These are phyloP conservation scores for Aquatica leii DNA, from an alignment of 2,888 invertebrate genomes.

Conservation along the genomic window DNA sequence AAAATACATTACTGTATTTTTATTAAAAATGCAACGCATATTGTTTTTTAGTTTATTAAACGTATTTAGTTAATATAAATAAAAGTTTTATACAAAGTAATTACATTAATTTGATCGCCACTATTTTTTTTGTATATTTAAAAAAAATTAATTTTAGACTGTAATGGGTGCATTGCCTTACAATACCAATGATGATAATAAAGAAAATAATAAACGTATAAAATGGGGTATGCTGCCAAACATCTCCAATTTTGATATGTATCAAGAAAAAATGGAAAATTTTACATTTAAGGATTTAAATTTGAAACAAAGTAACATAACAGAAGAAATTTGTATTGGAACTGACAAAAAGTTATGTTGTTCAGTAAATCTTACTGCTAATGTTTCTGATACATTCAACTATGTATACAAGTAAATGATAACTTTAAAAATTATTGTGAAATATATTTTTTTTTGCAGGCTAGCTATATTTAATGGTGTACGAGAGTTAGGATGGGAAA, in stretches of 20 bases:
- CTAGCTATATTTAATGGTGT: constrained; percentile 40
- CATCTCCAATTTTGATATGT: not conserved
- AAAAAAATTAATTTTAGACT: too few relatives aligned
- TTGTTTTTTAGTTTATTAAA: too few relatives aligned
- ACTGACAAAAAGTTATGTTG: constrained; percentile 28
- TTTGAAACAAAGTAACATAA: constrained; percentile 20
- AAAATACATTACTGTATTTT: too few relatives aligned
- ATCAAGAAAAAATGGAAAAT: constrained; percentile 16
- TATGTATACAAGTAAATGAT: constrained; percentile 33
- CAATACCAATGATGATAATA: too few relatives aligned
- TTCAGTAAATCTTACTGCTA: constrained; percentile 18
- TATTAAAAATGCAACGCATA: too few relatives aligned
- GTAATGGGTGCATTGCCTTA: too few relatives aligned
- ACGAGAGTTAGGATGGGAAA: constrained; percentile 21
- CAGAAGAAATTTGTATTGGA: constrained; percentile 31
- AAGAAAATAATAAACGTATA: too few relatives aligned
- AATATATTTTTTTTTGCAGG: constrained; percentile 19
- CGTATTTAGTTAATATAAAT: too few relatives aligned
- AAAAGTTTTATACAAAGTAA: too few relatives aligned
- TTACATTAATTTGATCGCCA: too few relatives aligned
- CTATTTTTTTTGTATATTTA: too few relatives aligned
- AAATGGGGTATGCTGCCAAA: not conserved
- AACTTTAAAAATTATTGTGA: not conserved
- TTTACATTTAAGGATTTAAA: constrained; percentile 18
- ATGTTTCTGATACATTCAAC: not conserved